Percentiles rank a stretch among this genome's conserved stretches.
These are phyloP conservation scores for Copidosoma floridanum DNA, from an alignment of 1,140 invertebrate genomes.

Conservation along the genomic window DNA sequence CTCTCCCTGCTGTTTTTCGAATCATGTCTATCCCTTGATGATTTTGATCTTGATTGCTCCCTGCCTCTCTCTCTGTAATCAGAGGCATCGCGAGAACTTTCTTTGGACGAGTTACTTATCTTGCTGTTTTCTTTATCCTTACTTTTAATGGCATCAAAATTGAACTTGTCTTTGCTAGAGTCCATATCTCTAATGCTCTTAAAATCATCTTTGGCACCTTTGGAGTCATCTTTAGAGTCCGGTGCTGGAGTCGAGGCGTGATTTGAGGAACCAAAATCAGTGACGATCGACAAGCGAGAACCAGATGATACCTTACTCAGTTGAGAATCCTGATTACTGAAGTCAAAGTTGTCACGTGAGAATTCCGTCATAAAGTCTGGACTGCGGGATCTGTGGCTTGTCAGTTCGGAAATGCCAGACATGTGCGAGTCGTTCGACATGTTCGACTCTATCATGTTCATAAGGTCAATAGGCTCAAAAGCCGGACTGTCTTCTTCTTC, in stretches of 20 bases:
- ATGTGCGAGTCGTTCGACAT: constrained; percentile 60
- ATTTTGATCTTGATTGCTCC: constrained; percentile 38
- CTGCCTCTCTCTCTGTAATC: constrained; percentile 41
- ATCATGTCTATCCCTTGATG: constrained; percentile 44
- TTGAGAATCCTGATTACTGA: constrained; percentile 59
- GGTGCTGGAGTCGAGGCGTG: constrained; percentile 45
- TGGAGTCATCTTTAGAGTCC: constrained; percentile 48
- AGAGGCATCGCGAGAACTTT: constrained; percentile 42
- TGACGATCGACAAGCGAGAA: constrained; percentile 59
- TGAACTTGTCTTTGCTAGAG: constrained; percentile 51
- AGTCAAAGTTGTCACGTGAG: constrained; percentile 50
- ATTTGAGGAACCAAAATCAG: constrained; percentile 54
- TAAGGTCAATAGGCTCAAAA: constrained; percentile 64
- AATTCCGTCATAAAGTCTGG: constrained; percentile 48
- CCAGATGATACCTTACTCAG: constrained; percentile 63
- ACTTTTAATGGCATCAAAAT: constrained; percentile 42
- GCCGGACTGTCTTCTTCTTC: constrained; percentile 68
- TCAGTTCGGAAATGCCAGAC: constrained; percentile 62
- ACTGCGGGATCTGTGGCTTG: constrained; percentile 55
- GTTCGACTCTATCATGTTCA: constrained; percentile 52
- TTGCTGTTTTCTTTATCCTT: constrained; percentile 51
- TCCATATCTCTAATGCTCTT: constrained; percentile 39
- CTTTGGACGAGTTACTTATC: constrained; percentile 40
- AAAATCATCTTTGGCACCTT: constrained; percentile 43
- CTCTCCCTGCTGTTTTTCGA: constrained; percentile 36